These are phyloP conservation scores for Sebastiscus tertius DNA, from an alignment of 2,797 vertebrate genomes.

Conservation along the genomic window DNA sequence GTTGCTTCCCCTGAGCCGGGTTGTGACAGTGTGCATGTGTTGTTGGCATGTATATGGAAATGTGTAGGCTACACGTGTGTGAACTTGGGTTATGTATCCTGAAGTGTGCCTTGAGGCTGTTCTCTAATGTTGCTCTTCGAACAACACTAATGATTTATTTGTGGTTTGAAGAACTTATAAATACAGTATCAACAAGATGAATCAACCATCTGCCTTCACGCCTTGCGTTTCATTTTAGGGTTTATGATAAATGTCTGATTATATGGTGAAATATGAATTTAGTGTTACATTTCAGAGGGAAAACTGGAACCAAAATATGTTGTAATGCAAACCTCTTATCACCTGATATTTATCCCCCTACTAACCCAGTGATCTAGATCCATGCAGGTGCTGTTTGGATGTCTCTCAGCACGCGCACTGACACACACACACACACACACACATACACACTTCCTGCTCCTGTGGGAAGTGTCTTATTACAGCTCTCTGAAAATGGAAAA, in stretches of 20 bases:
- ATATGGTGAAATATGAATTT: neutral
- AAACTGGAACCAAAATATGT: neutral
- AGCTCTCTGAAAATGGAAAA: slow-evolving; percentile 38
- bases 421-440: slow-evolving; percentile 11
- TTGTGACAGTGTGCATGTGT: neutral
- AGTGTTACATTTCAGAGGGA: neutral
- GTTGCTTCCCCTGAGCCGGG: too few relatives aligned
- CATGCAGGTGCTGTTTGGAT: slow-evolving; percentile 47
- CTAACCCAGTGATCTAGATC: slow-evolving; percentile 60
- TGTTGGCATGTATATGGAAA: neutral
- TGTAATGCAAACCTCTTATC: neutral
- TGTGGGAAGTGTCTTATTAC: slow-evolving; percentile 42
- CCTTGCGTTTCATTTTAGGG: neutral
- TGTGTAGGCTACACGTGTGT: neutral
- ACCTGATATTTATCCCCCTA: slow-evolving; percentile 26
- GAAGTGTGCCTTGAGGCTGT: neutral
- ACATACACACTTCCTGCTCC: slow-evolving; percentile 7
- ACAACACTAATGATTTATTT: neutral
- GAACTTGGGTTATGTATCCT: neutral
- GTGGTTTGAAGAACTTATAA: neutral
- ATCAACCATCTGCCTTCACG: neutral
- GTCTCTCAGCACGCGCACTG: neutral
- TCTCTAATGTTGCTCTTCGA: too few relatives aligned
- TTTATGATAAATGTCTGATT: neutral
- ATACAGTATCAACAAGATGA: neutral